A percentile compares a stretch with the other conserved stretches of the same genome.
phyloP scores from a whole-genome alignment of 2,797 vertebrate species.

The Betta splendens region DNA sequence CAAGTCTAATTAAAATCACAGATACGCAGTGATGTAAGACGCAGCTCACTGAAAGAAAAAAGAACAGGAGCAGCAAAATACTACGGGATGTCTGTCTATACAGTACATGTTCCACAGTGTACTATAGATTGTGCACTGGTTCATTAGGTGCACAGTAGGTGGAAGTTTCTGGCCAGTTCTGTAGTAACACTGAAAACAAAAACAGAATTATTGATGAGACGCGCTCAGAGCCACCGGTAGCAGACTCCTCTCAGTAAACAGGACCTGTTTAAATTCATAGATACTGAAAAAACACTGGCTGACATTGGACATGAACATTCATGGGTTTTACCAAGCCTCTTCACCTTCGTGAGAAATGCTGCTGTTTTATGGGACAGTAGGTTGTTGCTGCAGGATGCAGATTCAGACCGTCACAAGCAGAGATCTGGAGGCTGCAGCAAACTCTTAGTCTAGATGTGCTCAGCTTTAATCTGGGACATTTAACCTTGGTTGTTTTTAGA shows the following conservation, averaged over 20 bases:
- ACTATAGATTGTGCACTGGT: constrained; percentile 1
- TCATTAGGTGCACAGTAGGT: constrained; percentile 39
- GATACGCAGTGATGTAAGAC: too few species aligned
- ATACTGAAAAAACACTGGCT: background rate
- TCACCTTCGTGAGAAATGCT: background rate
- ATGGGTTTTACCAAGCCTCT: constrained; percentile 2
- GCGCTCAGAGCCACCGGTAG: constrained; percentile 1
- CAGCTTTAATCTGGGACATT: constrained; percentile 4
- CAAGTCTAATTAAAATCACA: too few species aligned
- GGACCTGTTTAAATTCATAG: constrained; percentile 3
- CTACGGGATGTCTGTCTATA: too few species aligned
- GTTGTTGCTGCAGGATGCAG: background rate
- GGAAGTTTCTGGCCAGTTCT: background rate
- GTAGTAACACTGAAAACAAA: background rate
- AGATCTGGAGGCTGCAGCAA: background rate
- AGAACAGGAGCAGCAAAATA: too few species aligned
- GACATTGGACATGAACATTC: background rate
- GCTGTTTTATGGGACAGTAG: too few species aligned
- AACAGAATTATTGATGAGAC: constrained; percentile 12
- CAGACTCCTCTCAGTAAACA: background rate
- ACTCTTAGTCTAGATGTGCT: background rate
- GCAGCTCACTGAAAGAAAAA: too few species aligned
- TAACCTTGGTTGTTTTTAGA: background rate
- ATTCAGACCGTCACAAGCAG: background rate
- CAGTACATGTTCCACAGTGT: too few species aligned